Evolutionary conservation across 2,888 invertebrate species (phyloP), one percentile per base, ranked within the genome.

Genomic region (Megamerina dolium): DNA sequence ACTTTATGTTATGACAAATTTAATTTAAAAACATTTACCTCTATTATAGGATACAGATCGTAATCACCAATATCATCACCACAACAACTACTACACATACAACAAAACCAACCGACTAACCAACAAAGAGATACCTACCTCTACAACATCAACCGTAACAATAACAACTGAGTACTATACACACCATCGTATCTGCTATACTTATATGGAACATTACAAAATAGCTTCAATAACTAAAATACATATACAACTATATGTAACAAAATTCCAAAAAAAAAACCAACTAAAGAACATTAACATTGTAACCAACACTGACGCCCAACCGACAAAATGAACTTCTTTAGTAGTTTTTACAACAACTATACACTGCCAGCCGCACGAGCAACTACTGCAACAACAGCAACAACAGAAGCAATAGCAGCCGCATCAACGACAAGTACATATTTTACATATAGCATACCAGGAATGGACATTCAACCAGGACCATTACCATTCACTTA

Each of bases 401-500:
- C 18, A 33, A 13, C 19, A 18, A 9, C n/a, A n/a, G 6, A 29
- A 29, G 62, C 64, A 62, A 62, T 66, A 64, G 61, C 66, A 58
- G 50, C 58, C 48, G 39, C 60, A 53, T 52, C 60, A 50, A 54
- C 59, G 40, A 55, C 59, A 49, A 53, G 58, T 50, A 64, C 66
- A 55, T 63, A 63, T 54, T 64, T 63, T 58, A 64, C 65, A 51
- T 70, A 70, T 55, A 63, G 63, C 56, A 67, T 71, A 56, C 71
- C 71, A 42, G 67, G 66, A 50, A 66, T 72, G 61, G 66, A 69
- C 47, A 63, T 71, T 44, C 58, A 59, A 51, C 65, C 68, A 23
- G 72, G 68, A 51, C 65, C 68, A 53, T 62, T 69, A 54, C 53
- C 68, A 51, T 72, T 69, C 57, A 67, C 68, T 57, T 65, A 66